Evolutionary conservation across 2,888 invertebrate genomes (phyloP), one percentile per base, ranked within the genome.

Genomic region (Ptychoptera albimana): DNA sequence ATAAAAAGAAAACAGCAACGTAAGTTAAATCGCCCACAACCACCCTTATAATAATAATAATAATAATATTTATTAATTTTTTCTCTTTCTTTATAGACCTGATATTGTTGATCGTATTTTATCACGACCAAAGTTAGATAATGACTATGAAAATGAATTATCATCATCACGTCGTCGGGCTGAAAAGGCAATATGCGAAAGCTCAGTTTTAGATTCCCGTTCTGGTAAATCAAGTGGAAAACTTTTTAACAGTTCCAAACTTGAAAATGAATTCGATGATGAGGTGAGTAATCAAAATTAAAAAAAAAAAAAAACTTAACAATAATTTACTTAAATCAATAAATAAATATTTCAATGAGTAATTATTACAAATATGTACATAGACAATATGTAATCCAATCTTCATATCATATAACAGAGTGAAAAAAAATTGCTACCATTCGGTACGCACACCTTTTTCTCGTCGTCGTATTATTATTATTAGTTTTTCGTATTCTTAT

Each of bases 1-100:
- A 85, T 60, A 74, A 79, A 51, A 84, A 83, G 64, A 72, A 74
- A 57, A 69, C 70, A 49, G 69, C 69, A 44, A 66, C 72, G 46
- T 69, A 71, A 8, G 49, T 60, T 35, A 66, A 49, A 2, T 51
- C 55, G 7, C 36, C 39, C 40, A 45, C 14, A 12, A 31, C 14
- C 30, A 40, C 40, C 30, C 29, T 30, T 31, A 15, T 8, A 10
- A 15, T 40, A 14, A 32, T 31, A 39, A 32, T 13, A 40, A 39
- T 31, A 40, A 40, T 40, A 40, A 40, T 40, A 13, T 40, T 7
- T 14, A 31, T 40, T 40, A 31, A 31, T 40, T 40, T 40, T 30
- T 39, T 16, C 23, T 39, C 11, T 7, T 15, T 32, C 9, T 10
- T 42, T 42, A 16, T 35, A 42, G 42, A 8, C 42, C 42, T 34